Conservation (phyloP, 2,797 vertebrate species). For the Siniperca undulata region DNA sequence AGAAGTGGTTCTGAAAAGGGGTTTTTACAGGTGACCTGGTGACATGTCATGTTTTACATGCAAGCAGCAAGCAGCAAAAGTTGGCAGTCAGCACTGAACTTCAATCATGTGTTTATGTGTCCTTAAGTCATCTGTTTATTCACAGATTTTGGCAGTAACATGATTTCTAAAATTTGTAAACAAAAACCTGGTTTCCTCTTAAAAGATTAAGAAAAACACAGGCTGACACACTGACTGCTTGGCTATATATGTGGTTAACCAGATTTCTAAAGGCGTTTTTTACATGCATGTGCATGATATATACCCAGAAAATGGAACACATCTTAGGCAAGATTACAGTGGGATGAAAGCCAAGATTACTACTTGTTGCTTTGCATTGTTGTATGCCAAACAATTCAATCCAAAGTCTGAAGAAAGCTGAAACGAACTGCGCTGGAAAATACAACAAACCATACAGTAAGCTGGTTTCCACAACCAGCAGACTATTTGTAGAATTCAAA, state of each 20-base stretch:
- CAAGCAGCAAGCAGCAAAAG: conserved; percentile 1
- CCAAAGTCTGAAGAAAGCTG: not conserved
- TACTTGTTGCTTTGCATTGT: not conserved
- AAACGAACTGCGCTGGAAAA: not conserved
- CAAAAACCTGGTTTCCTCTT: conserved; percentile 10
- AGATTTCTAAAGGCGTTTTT: not conserved
- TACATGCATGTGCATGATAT: not conserved
- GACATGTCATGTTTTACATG: conserved; percentile 31
- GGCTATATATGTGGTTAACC: not conserved
- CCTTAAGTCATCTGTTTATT: conserved; percentile 29
- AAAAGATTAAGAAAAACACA: conserved; percentile 6
- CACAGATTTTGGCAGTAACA: conserved; percentile 19
- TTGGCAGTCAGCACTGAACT: conserved; percentile 21
- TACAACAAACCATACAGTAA: not conserved
- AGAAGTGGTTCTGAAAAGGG: conserved; percentile 8
- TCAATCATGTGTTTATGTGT: conserved; percentile 30
- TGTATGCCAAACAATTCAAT: not conserved
- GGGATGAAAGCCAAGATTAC: not conserved
- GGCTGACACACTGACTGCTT: not conserved
- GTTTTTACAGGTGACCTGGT: conserved; percentile 27
- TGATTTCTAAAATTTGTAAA: conserved; percentile 16
- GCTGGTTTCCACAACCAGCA: conserved; percentile 9
- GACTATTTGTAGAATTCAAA: conserved; percentile 4
- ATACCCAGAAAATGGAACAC: not conserved
- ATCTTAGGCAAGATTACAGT: not conserved